Percentiles rank a stretch among this genome's conserved stretches.
Evolutionary conservation across 2,797 vertebrate genomes (phyloP).

Genomic region (Sebastes alutus): DNA sequence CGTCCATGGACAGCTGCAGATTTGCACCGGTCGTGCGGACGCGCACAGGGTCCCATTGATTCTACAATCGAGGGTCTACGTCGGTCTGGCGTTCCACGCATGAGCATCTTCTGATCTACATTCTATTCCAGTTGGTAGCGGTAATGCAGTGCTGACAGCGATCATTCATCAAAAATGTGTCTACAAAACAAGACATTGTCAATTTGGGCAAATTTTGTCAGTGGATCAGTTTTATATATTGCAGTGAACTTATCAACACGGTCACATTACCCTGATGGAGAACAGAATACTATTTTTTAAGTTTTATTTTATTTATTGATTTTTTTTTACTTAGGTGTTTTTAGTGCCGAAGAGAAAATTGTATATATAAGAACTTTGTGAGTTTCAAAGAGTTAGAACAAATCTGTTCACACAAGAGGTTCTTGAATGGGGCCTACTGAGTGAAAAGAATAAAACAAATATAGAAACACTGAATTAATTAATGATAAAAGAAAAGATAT

Average conservation of each 20-base stretch:
- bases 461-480: background rate
- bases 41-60: background rate
- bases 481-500: background rate
- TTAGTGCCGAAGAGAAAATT: background rate
- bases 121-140: background rate
- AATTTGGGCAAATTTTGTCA: background rate
- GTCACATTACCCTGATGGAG: background rate
- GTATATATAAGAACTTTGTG: background rate
- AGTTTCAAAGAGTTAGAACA: background rate
- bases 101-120: no score
- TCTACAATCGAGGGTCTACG: rapidly evolving
- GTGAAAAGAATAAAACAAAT: background rate
- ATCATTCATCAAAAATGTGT: background rate
- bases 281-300: background rate
- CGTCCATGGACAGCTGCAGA: background rate
- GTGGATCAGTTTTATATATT: background rate
- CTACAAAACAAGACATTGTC: background rate
- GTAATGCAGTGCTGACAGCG: background rate
- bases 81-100: no score
- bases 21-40: background rate
- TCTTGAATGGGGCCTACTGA: background rate
- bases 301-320: background rate
- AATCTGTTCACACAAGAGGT: background rate
- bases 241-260: background rate
- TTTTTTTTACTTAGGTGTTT: no score